These are phyloP conservation scores for Parotocinclus haroldoi DNA, from an alignment of 2,797 vertebrate genomes.

Conservation along the genomic window DNA sequence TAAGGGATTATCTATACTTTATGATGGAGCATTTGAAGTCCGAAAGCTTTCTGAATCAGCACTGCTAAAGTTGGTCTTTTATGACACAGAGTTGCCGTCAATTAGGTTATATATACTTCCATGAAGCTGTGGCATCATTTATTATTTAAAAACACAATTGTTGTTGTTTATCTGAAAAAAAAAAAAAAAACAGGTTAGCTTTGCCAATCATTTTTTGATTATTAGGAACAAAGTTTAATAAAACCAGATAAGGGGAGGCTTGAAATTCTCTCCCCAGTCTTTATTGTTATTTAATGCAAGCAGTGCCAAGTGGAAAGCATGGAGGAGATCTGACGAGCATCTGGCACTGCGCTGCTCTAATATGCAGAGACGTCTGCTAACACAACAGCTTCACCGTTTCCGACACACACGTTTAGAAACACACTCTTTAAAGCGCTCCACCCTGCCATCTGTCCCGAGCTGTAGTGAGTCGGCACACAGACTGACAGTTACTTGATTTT, in stretches of 20 bases:
- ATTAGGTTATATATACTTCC: slow-evolving; percentile 77
- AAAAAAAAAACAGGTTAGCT: slow-evolving; percentile 72
- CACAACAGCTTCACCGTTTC: slow-evolving; percentile 31
- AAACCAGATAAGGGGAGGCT: slow-evolving; percentile 57
- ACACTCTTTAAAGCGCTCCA: slow-evolving; percentile 49
- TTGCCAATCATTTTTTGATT: slow-evolving; percentile 68
- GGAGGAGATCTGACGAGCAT: slow-evolving; percentile 70
- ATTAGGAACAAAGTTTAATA: slow-evolving; percentile 79
- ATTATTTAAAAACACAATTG: slow-evolving; percentile 82
- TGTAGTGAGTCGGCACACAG: slow-evolving; percentile 65
- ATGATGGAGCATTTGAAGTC: slow-evolving; percentile 81
- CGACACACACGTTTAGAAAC: slow-evolving; percentile 25
- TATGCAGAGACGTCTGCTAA: slow-evolving; percentile 56
- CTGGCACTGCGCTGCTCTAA: slow-evolving; percentile 68
- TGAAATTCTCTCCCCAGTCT: slow-evolving; percentile 68
- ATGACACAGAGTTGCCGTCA: slow-evolving; percentile 81
- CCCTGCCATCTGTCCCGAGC: slow-evolving; percentile 61
- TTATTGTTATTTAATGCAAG: slow-evolving; percentile 74
- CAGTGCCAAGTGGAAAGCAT: slow-evolving; percentile 62
- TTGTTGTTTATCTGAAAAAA: slow-evolving; percentile 76
- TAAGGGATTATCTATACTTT: slow-evolving; percentile 78
- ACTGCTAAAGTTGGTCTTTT: slow-evolving; percentile 67
- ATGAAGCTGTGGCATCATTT: slow-evolving; percentile 74
- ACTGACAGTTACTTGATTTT: slow-evolving; percentile 55
- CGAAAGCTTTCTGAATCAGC: slow-evolving; percentile 75